Conservation (phyloP, 1,140 invertebrate genomes). For the Cepaea nemoralis region DNA sequence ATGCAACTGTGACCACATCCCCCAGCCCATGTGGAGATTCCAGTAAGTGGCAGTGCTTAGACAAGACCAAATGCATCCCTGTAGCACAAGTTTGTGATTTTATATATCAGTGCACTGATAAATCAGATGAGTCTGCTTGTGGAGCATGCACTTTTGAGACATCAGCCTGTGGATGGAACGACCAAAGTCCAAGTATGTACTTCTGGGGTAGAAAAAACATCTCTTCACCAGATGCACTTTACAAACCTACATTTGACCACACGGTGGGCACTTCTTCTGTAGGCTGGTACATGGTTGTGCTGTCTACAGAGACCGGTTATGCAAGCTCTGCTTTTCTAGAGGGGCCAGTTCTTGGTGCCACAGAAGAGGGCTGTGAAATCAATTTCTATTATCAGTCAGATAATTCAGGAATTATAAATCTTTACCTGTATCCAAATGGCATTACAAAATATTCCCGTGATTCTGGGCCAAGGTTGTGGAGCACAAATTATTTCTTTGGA, state of each 20-base stretch:
- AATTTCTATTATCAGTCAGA: conserved; percentile 41
- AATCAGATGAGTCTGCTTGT: conserved; percentile 64
- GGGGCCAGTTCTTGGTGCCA: conserved; percentile 44
- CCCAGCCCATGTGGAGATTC: conserved; percentile 35
- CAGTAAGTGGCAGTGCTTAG: conserved; percentile 35
- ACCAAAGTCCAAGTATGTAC: conserved; percentile 57
- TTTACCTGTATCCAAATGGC: conserved; percentile 30
- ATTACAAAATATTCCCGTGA: conserved; percentile 8
- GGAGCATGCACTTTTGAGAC: conserved; percentile 65
- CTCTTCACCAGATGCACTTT: conserved; percentile 50
- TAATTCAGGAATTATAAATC: background rate
- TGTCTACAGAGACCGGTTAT: conserved; percentile 52
- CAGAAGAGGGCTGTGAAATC: conserved; percentile 45
- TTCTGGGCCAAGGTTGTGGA: background rate
- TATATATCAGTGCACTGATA: conserved; percentile 62
- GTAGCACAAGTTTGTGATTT: conserved; percentile 26
- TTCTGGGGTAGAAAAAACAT: conserved; percentile 63
- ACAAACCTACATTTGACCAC: conserved; percentile 62
- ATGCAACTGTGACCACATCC: background rate
- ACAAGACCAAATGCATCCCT: conserved; percentile 36
- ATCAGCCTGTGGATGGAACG: conserved; percentile 62
- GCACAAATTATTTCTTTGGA: too few relatives aligned
- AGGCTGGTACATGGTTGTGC: conserved; percentile 65
- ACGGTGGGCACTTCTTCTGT: conserved; percentile 49
- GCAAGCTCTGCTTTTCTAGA: conserved; percentile 52